A percentile compares a stretch with the other conserved stretches of the same genome.
Conservation (phyloP, 1,140 invertebrate species). For the Brachionus calyciflorus region DNA sequence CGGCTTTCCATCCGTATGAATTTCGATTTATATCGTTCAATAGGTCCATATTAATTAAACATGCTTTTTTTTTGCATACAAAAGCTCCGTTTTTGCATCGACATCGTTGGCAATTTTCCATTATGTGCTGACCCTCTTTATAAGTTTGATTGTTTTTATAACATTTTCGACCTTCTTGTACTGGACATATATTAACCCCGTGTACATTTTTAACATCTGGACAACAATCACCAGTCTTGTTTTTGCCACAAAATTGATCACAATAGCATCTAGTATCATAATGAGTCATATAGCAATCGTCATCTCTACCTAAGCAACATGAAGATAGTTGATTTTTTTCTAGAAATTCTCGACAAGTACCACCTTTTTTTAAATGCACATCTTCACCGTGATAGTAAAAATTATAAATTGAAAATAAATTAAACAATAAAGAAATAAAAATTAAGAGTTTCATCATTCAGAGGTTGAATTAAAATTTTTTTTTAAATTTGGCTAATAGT, state of each 20-base stretch:
- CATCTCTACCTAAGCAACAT: constrained; percentile 71
- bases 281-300: constrained; percentile 73
- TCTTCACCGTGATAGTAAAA: neutral
- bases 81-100: constrained; percentile 74
- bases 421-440: no score
- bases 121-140: constrained; percentile 51
- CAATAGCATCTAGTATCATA: constrained; percentile 79
- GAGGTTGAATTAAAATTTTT: no score
- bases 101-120: constrained; percentile 62
- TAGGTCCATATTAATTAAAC: constrained; percentile 70
- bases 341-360: constrained; percentile 1
- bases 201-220: constrained; percentile 70
- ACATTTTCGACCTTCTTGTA: neutral
- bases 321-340: constrained; percentile 49
- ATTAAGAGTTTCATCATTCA: no score
- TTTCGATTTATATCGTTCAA: constrained; percentile 64
- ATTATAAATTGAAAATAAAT: neutral
- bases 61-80: constrained; percentile 70
- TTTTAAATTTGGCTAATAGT: no score
- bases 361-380: neutral
- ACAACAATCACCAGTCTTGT: constrained; percentile 71
- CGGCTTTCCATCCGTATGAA: constrained; percentile 69
- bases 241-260: constrained; percentile 80
- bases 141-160: neutral
- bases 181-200: neutral